Conservation (phyloP, 2,797 vertebrate species). For the Xenentodon cancila region DNA sequence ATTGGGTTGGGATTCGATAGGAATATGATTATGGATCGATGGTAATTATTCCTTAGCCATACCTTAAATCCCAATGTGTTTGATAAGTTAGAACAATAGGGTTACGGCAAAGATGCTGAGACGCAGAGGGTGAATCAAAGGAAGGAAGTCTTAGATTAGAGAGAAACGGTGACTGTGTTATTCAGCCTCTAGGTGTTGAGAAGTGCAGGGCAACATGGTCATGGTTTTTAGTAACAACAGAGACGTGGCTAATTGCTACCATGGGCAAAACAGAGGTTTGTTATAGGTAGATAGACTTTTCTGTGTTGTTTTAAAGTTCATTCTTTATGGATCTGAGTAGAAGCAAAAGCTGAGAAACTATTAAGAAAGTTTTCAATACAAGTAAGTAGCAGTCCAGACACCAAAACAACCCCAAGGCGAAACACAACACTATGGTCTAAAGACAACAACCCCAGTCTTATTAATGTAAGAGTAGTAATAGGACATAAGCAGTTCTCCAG, state of each 20-base stretch:
- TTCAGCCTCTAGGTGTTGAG: constrained; percentile 56
- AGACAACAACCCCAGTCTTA: too few species aligned
- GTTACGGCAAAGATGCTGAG: constrained; percentile 30
- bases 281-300: constrained; percentile 36
- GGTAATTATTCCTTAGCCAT: constrained; percentile 40
- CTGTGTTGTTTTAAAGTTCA: constrained; percentile 47
- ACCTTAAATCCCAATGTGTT: constrained; percentile 52
- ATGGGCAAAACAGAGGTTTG: constrained; percentile 48
- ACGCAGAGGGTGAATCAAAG: constrained; percentile 62
- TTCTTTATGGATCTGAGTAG: constrained; percentile 10
- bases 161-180: constrained; percentile 54
- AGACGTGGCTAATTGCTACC: constrained; percentile 71
- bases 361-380: background rate
- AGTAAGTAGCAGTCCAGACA: constrained; percentile 4
- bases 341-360: constrained; percentile 17
- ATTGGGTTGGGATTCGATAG: constrained; percentile 11
- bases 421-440: too few species aligned
- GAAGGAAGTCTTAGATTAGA: constrained; percentile 71
- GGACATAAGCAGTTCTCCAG: too few species aligned
- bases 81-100: constrained; percentile 25
- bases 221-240: constrained; percentile 65
- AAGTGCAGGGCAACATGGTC: constrained; percentile 53
- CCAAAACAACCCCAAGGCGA: too few species aligned
- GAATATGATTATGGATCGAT: constrained; percentile 21
- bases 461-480: too few species aligned